Base-by-base conservation (phyloP, 2,888 invertebrate genomes). In the Synergus laeviventris region DNA sequence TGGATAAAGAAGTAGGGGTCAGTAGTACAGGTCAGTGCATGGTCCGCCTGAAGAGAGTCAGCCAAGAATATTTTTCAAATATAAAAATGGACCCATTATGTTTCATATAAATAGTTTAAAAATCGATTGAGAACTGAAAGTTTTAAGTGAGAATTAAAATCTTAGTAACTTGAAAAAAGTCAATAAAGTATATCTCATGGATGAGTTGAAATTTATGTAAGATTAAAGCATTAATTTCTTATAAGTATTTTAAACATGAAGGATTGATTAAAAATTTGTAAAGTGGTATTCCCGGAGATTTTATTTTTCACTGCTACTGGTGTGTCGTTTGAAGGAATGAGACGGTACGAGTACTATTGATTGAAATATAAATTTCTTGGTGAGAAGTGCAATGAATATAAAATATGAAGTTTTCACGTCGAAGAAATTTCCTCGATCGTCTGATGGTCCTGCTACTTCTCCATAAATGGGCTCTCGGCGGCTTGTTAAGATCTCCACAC, bases 401-500 rank as follows among this genome's bases (percentile, higher is more conserved):
- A 66, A 66, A 66, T 66, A 45, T 66, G 45, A 42, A n/a, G 70
- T 42, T 70, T 70, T 21, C 45, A 9, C 24, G 36, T 18, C 12
- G 39, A 70, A 70, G 49, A 70, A 70, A 49, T 49, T 70, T 70
- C 45, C 70, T 24, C 45, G 24, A 70, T 49, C 45, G 31, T 70
- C 21, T 56, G 24, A 31, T 31, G 36, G 61, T 49, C 14, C 2
- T 3, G 24, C 49, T 49, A 45, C 49, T 70, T 31, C 45, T 70
- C 49, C 70, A 49, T 49, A 70, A 70, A 70, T 70, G 70, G 70
- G 45, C 70, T 70, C 49, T 70, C 70, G 70, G 70, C 70, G 70
- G 70, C 70, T 70, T 70, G 70, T 70, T 70, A 70, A 70, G 49
- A 70, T 70, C 45, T 70, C 49, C 70, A 16, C 70, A 49, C 49